phyloP scores from a whole-genome alignment of 2,113 vertebrate species.

The Cottus gobio region DNA sequence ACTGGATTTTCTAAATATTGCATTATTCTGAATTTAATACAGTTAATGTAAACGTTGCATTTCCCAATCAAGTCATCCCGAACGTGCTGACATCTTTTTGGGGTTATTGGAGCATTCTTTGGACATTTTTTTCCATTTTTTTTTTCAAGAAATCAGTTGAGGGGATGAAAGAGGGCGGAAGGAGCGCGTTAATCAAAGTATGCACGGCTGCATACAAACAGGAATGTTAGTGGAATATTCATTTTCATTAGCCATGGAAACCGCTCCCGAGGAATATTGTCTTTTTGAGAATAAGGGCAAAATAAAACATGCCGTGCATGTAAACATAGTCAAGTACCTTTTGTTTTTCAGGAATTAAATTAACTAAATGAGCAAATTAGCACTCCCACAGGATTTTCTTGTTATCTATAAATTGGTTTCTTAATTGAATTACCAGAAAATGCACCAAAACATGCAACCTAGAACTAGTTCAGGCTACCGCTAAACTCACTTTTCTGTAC shows the following conservation, averaged over 20 bases:
- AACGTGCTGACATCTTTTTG: not conserved
- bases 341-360: not conserved
- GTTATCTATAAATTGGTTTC: not conserved
- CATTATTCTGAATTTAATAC: not conserved
- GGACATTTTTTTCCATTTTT: not conserved
- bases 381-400: not conserved
- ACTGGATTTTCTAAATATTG: not conserved
- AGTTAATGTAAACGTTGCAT: not conserved
- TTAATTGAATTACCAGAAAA: not conserved
- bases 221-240: not conserved
- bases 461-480: not conserved
- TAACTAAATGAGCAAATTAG: not conserved
- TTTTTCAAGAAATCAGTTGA: not conserved
- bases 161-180: not conserved
- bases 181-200: not conserved
- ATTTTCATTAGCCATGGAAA: not conserved
- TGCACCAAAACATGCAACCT: not conserved
- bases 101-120: not conserved
- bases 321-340: not conserved
- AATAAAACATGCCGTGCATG: not conserved
- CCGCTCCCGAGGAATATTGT: not conserved
- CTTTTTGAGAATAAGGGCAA: not conserved
- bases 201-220: not conserved
- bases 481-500: not conserved
- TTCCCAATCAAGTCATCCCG: not conserved